Conservation (phyloP, 2,797 vertebrate species). For the Argyrosomus regius region DNA sequence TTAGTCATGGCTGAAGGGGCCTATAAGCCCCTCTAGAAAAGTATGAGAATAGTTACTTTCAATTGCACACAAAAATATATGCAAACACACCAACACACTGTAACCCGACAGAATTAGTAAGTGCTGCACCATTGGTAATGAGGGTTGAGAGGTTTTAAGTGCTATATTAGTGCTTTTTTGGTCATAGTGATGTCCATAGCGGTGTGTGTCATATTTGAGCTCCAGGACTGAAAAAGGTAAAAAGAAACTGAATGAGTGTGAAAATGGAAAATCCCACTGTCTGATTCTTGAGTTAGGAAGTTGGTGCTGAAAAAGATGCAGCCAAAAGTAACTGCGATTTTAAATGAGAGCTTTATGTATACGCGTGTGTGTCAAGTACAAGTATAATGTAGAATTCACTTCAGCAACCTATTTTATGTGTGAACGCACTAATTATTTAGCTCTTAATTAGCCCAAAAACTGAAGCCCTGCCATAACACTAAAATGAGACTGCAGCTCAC, state of each 20-base stretch:
- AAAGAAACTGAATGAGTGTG: neutral
- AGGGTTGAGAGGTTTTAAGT: constrained; percentile 59
- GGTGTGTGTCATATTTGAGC: constrained; percentile 16
- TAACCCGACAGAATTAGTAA: constrained; percentile 49
- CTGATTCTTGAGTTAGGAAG: neutral
- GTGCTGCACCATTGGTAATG: constrained; percentile 38
- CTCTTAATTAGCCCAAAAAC: constrained; percentile 7
- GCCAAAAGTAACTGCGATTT: constrained; percentile 9
- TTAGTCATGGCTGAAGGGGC: constrained; percentile 65
- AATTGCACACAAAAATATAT: constrained; percentile 49
- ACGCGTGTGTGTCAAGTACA: too few species aligned
- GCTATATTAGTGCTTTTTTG: constrained; percentile 39
- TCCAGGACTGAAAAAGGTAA: neutral
- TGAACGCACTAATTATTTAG: neutral
- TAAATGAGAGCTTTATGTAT: neutral
- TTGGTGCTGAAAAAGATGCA: neutral
- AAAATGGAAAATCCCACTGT: neutral
- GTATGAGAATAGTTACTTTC: constrained; percentile 52
- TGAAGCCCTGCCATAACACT: constrained; percentile 13
- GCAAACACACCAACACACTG: constrained; percentile 51
- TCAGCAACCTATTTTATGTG: neutral
- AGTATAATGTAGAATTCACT: neutral
- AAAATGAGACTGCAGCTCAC: constrained; percentile 10
- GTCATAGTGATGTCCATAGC: constrained; percentile 29
- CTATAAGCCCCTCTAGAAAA: constrained; percentile 62